phyloP scores from a whole-genome alignment of 2,888 invertebrate genomes.

The Oligia strigilis region DNA sequence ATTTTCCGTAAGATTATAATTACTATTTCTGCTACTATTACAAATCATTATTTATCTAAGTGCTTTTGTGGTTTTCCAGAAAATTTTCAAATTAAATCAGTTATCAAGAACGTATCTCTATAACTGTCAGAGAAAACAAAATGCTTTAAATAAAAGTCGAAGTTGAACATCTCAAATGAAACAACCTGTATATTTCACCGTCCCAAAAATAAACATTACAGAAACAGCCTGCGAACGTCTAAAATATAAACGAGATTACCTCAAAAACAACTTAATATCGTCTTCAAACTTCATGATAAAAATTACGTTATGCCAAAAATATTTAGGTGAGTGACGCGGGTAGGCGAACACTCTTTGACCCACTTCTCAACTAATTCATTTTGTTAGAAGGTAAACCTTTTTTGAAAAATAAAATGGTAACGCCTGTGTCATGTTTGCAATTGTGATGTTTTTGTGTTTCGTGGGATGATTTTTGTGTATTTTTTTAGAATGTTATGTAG shows the following conservation, averaged over 20 bases:
- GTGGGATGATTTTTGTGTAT: neutral
- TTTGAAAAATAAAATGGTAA: conserved; percentile 75
- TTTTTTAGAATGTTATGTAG: neutral
- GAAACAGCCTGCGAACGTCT: conserved; percentile 46
- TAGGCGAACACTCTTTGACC: conserved; percentile 74
- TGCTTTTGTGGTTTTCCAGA: neutral
- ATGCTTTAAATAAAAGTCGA: neutral
- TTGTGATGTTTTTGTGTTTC: conserved; percentile 3
- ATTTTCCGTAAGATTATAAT: neutral
- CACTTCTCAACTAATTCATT: conserved; percentile 84
- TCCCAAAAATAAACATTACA: conserved; percentile 44
- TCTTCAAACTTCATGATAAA: conserved; percentile 69
- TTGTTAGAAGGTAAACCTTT: conserved; percentile 71
- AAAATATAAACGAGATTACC: conserved; percentile 64
- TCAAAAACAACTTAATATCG: conserved; percentile 67
- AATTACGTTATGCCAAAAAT: conserved; percentile 72
- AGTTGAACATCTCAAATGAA: neutral
- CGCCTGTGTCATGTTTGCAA: conserved; percentile 44
- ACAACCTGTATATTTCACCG: conserved; percentile 12
- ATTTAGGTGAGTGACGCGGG: conserved; percentile 62
- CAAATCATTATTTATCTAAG: neutral
- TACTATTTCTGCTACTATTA: neutral
- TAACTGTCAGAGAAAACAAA: neutral
- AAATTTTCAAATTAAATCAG: neutral
- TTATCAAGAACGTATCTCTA: neutral